Evolutionary conservation across 2,113 vertebrate genomes (phyloP), one percentile per base, ranked within the genome.

Genomic region (Atherinomorus stipes): DNA sequence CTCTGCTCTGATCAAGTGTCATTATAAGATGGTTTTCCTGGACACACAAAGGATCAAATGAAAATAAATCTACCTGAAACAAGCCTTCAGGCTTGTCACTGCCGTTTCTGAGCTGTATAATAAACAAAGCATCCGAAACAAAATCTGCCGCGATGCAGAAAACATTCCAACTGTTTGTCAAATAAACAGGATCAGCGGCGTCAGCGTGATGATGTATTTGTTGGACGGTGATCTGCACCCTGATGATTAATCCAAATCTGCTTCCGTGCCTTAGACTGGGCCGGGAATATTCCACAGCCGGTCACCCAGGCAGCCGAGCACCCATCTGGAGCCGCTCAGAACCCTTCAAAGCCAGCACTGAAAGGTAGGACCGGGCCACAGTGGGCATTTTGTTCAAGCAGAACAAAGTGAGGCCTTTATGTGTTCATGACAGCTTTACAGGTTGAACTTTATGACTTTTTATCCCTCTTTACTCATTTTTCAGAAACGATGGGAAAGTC

Each of bases 251-350:
- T 64, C 54, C 25, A 38, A 85, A 72, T 69, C 21, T 45, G 12
- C 40, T 44, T 64, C 80, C 90, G 21, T 86, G 9, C 93, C 93
- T 64, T 84, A 97, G 96, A 94, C 66, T 95, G 95, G 95, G 81
- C 91, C 79, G 89, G 87, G 53, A 79, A 68, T 75, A 86, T 26
- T 59, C 80, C 85, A 5, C 89, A 89, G 0, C 47, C 89, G 51
- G 13, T 78, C 53, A 73, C 91, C 71, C 80, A 87, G 83, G 84
- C 91, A 74, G 78, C 89, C 3, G 90, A 94, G 72, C 89, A 87
- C 79, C 82, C 94, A 51, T 87, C 88, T 80, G 92, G 79, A 89
- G 81, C 88, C 80, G 92, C 85, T 82, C 90, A 89, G 71, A 93
- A 76, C 61, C 59, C 73, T 25, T 85, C 70, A 62, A 93, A 85